These are phyloP conservation scores for Chionomys nivalis DNA, from an alignment of 2,113 vertebrate species.

Conservation along the genomic window DNA sequence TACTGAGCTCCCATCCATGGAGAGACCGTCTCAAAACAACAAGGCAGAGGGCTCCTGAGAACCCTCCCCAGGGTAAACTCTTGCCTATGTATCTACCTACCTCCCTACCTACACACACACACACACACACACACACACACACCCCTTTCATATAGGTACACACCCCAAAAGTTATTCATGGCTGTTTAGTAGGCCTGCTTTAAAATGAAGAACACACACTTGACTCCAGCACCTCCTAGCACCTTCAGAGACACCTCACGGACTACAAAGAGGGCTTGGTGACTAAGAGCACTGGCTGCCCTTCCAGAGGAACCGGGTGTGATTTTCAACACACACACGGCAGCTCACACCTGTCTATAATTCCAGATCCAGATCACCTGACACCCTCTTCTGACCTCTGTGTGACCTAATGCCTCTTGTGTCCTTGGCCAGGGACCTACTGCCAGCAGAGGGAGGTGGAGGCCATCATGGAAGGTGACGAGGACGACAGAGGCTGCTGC, in stretches of 20 bases:
- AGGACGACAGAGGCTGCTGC: slow-evolving; percentile 96
- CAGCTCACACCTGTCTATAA: not conserved
- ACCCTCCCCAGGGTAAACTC: not conserved
- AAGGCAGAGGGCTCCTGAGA: no score
- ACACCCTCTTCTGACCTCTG: not conserved
- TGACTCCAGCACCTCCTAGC: not conserved
- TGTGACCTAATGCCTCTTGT: not conserved
- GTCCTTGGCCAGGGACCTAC: slow-evolving; percentile 91
- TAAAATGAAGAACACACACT: not conserved
- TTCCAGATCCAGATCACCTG: not conserved
- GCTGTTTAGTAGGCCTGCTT: not conserved
- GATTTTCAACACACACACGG: no score
- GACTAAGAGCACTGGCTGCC: not conserved
- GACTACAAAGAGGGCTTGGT: not conserved
- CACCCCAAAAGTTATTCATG: not conserved
- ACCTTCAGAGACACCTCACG: not conserved
- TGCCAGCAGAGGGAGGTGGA: slow-evolving; percentile 99
- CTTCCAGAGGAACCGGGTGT: not conserved
- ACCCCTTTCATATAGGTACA: not conserved
- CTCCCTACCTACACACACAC: not conserved
- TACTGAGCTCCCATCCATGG: not conserved
- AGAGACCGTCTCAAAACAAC: not conserved
- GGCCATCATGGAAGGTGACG: slow-evolving; percentile 97
- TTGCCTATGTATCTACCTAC: not conserved
- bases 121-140: not conserved